Conservation (phyloP, 2,888 invertebrate genomes). For the Alitta virens region DNA sequence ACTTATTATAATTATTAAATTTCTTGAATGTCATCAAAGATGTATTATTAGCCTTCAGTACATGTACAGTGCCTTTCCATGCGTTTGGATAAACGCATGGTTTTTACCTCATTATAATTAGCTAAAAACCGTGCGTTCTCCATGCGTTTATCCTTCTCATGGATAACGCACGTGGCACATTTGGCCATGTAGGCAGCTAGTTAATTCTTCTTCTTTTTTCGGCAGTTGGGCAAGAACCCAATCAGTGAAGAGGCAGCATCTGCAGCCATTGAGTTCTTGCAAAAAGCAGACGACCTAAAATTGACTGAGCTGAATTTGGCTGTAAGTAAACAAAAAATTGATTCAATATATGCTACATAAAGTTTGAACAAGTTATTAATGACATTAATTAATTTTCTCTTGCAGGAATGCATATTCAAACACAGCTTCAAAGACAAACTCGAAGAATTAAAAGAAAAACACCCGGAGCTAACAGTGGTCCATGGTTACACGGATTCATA, state of each 20-base stretch:
- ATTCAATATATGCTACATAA: neutral
- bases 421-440: slow-evolving; percentile 15
- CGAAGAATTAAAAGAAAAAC: slow-evolving; percentile 18
- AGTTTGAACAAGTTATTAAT: neutral
- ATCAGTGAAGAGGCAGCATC: slow-evolving; percentile 42
- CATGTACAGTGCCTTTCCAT: too few species aligned
- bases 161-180: too few species aligned
- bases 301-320: slow-evolving; percentile 16
- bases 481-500: slow-evolving; percentile 50
- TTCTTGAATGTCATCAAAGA: too few species aligned
- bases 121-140: too few species aligned
- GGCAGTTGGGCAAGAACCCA: slow-evolving; percentile 48
- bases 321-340: slow-evolving; percentile 13
- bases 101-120: too few species aligned
- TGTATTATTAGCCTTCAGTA: too few species aligned
- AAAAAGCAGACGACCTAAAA: slow-evolving; percentile 13
- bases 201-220: too few species aligned
- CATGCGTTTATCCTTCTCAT: too few species aligned
- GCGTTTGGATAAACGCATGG: too few species aligned
- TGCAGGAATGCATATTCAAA: slow-evolving; percentile 23
- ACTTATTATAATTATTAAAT: too few species aligned
- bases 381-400: neutral
- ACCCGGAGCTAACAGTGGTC: slow-evolving; percentile 35
- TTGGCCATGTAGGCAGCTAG: too few species aligned
- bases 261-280: slow-evolving; percentile 37